Evolutionary conservation across 2,888 invertebrate genomes (phyloP).

Genomic region (Pyralis farinalis): DNA sequence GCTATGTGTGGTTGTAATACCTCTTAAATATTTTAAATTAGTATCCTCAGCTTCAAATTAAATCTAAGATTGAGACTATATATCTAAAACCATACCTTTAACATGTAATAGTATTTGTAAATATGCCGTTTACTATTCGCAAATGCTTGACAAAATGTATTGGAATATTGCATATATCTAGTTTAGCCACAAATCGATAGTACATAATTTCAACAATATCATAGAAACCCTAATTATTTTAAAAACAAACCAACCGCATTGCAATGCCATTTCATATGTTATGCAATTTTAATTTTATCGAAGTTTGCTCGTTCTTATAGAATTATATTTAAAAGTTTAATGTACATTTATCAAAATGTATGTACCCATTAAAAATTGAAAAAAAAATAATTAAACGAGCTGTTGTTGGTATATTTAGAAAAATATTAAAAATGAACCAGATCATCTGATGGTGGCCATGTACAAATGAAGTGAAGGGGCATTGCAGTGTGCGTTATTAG

Average conservation of each 20-base stretch:
- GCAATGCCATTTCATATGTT: conserved; percentile 74
- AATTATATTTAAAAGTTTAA: conserved; percentile 77
- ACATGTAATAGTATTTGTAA: conserved; percentile 57
- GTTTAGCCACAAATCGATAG: conserved; percentile 73
- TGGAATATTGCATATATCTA: conserved; percentile 63
- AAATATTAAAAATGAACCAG: conserved; percentile 77
- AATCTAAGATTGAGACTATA: conserved; percentile 42
- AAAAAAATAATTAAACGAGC: conserved; percentile 60
- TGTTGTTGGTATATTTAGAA: conserved; percentile 81
- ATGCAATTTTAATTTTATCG: conserved; percentile 78
- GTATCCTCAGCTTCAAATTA: conserved; percentile 57
- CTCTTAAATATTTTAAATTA: conserved; percentile 55
- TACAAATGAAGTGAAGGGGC: conserved; percentile 81
- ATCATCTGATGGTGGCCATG: conserved; percentile 87
- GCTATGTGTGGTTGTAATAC: conserved; percentile 69
- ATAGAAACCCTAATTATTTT: conserved; percentile 65
- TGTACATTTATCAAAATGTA: conserved; percentile 64
- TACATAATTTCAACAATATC: conserved; percentile 76
- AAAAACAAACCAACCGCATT: conserved; percentile 32
- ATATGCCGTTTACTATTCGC: conserved; percentile 60
- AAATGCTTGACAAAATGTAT: conserved; percentile 59
- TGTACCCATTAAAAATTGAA: conserved; percentile 58
- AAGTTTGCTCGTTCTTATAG: conserved; percentile 80
- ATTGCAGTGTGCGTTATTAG: conserved; percentile 48
- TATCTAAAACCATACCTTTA: conserved; percentile 27